phyloP scores from a whole-genome alignment of 1,140 invertebrate species.

The Lasaia peninsularis region DNA sequence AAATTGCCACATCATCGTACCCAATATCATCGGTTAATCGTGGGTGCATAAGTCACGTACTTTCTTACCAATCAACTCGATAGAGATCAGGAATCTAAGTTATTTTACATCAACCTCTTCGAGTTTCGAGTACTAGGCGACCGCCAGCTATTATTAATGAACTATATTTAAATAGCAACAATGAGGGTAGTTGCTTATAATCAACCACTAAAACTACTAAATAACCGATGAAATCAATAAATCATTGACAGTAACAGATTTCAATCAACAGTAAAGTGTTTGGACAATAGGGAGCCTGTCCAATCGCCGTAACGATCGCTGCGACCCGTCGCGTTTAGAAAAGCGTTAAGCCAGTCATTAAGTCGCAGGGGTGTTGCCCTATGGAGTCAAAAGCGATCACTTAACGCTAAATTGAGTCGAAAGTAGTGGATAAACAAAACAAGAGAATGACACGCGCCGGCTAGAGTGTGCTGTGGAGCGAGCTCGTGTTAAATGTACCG shows the following conservation, averaged over 20 bases:
- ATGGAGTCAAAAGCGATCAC: conserved; percentile 45
- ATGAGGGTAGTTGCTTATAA: no score
- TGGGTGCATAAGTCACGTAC: no score
- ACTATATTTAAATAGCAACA: no score
- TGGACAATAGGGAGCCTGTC: conserved; percentile 52
- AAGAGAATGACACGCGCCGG: conserved; percentile 49
- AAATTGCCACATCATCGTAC: no score
- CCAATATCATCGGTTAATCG: no score
- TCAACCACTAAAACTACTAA: background rate
- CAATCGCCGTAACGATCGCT: conserved; percentile 49
- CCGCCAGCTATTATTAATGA: no score
- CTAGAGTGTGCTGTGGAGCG: conserved; percentile 27
- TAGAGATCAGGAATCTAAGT: no score
- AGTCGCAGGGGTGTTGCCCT: conserved; percentile 48
- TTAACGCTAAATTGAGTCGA: conserved; percentile 66
- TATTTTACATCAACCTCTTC: no score
- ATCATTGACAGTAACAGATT: conserved; percentile 52
- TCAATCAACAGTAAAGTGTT: conserved; percentile 40
- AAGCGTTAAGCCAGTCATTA: conserved; percentile 49
- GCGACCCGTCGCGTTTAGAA: conserved; percentile 52
- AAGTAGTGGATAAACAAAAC: conserved; percentile 66
- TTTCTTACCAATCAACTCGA: no score
- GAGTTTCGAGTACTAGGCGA: no score
- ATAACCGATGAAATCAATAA: conserved; percentile 20
- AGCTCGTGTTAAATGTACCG: conserved; percentile 62